Conservation (phyloP, 2,113 vertebrate genomes). For the Formicarius rufipectus region DNA sequence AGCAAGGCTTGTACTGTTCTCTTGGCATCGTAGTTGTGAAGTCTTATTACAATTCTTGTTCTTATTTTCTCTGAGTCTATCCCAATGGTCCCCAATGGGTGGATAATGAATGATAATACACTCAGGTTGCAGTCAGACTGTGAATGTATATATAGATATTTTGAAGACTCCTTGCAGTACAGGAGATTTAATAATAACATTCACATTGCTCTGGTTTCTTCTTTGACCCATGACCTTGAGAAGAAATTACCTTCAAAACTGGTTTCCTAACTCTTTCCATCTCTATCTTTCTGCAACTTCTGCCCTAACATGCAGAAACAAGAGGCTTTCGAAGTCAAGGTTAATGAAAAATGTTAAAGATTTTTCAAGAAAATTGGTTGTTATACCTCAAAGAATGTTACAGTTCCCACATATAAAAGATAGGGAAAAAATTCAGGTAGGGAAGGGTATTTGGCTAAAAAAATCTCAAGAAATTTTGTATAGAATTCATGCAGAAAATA, state of each 20-base stretch:
- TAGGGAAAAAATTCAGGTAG: background rate
- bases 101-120: slow-evolving; percentile 29
- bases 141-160: slow-evolving; percentile 3
- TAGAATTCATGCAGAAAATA: background rate
- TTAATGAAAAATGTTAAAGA: background rate
- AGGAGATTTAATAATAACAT: slow-evolving; percentile 31
- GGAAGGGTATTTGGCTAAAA: background rate
- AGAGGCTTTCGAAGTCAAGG: background rate
- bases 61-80: background rate
- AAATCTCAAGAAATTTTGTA: background rate
- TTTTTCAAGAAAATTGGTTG: background rate
- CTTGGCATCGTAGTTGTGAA: background rate
- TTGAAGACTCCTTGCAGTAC: background rate
- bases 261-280: background rate
- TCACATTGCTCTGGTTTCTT: background rate
- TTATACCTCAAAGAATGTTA: background rate
- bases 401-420: background rate
- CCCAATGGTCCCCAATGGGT: background rate
- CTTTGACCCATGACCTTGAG: background rate
- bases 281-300: background rate
- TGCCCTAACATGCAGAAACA: background rate
- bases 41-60: slow-evolving; percentile 16
- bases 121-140: background rate
- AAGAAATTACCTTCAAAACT: background rate
- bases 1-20: background rate